Evolutionary conservation across 2,888 invertebrate genomes (phyloP), one percentile per base, ranked within the genome.

Genomic region (Hirtodrosophila cameraria): DNA sequence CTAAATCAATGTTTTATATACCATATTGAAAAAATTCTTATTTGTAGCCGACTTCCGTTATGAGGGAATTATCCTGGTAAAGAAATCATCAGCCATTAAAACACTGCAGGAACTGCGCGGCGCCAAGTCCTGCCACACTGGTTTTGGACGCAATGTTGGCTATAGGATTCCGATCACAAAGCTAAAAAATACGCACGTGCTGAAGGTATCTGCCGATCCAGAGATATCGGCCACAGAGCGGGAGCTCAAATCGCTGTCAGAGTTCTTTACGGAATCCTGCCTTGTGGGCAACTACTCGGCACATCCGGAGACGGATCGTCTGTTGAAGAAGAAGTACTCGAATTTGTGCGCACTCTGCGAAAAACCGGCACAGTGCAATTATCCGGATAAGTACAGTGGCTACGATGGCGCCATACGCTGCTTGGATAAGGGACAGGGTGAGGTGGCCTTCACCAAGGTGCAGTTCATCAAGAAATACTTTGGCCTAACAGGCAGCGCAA

Each of bases 381-480:
- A 95, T 71, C 96, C 96, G 0, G 97, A 97, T 89, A 94, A 93
- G 45, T 96, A 93, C 90, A 96, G 96, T 12, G 97, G 97, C 1
- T 97, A 97, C 88, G 95, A 96, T 66, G 97, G 97, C 0, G 96
- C 97, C 0, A 91, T 97, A 38, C 92, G 94, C 18, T 97, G 97
- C 89, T 91, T 97, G 60, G 94, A 94, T 1, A 94, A 95, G 75
- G 95, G 96, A 70, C 94, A 94, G 1, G 97, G 97, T 0, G 94
- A 97, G 78, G 94, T 97, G 2, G 97, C 97, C 8, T 97, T 96
- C 92, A 96, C 96, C 9, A 96, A 96, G 89, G 94, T 95, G 61
- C 95, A 95, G 79, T 96, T 92, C 79, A 95, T 96, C 28, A 92
- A 94, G 84, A 94, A 95, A 88, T 95, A 95, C 92, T 96, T 96